These are phyloP conservation scores for Protomyctophum bolini DNA, from an alignment of 2,113 vertebrate genomes.

Conservation along the genomic window DNA sequence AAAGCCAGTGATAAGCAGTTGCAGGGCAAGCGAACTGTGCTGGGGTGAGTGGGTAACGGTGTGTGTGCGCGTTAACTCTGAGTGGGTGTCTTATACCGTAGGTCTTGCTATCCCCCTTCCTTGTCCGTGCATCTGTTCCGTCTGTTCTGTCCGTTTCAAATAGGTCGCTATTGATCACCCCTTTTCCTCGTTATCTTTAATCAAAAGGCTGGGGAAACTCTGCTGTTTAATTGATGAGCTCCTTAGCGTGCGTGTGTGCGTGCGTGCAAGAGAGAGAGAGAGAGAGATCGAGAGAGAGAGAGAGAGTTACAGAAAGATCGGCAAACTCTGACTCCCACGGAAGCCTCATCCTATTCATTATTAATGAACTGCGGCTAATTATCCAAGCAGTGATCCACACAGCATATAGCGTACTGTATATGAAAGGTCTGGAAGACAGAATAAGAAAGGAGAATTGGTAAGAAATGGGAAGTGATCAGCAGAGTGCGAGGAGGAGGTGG, in stretches of 20 bases:
- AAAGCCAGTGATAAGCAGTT: too few relatives aligned
- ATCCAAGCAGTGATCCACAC: conserved; percentile 51
- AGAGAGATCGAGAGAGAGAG: too few relatives aligned
- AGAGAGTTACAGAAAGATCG: conserved; percentile 21
- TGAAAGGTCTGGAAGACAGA: conserved; percentile 19
- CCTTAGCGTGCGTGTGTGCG: conserved; percentile 10
- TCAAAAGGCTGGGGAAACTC: conserved; percentile 75
- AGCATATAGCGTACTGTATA: conserved; percentile 45
- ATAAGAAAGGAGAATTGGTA: not conserved
- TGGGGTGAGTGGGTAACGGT: not conserved
- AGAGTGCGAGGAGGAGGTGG: too few relatives aligned
- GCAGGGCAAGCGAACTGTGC: not conserved
- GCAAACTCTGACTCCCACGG: conserved; percentile 70
- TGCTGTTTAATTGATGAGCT: conserved; percentile 80
- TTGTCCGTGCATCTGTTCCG: not conserved
- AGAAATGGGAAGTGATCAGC: too few relatives aligned
- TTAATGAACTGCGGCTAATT: conserved; percentile 75
- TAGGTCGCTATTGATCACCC: conserved; percentile 68
- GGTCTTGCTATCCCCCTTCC: not conserved
- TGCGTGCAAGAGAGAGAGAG: too few relatives aligned
- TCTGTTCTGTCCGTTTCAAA: not conserved
- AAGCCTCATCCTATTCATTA: conserved; percentile 69
- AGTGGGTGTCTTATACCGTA: not conserved
- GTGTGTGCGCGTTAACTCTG: not conserved
- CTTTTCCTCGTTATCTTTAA: conserved; percentile 79